These are phyloP conservation scores for Hyppa rectilinea DNA, from an alignment of 2,888 invertebrate genomes.

Conservation along the genomic window DNA sequence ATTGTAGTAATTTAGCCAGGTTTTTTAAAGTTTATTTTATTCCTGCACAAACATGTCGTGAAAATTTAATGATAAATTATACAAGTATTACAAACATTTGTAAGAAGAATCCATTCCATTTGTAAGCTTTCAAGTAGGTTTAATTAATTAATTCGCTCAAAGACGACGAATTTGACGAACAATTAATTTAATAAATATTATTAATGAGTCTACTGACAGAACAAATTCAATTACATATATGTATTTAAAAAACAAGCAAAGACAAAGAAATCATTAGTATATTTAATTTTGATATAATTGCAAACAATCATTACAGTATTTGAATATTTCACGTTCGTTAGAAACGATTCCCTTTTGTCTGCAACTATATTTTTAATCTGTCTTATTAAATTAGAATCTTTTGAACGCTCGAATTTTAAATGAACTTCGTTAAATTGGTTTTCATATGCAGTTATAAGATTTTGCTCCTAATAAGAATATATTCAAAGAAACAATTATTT, in stretches of 20 bases:
- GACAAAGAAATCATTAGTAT: constrained; percentile 45
- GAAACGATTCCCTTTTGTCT: constrained; percentile 40
- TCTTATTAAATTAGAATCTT: constrained; percentile 30
- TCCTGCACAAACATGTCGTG: neutral
- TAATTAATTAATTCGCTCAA: constrained; percentile 23
- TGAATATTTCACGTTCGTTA: constrained; percentile 50
- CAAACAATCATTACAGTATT: constrained; percentile 47
- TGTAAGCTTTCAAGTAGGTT: neutral
- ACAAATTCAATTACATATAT: constrained; percentile 40
- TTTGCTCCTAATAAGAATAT: constrained; percentile 26
- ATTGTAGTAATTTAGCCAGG: neutral
- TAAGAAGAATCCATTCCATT: neutral
- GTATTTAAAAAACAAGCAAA: constrained; percentile 35
- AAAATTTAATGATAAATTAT: neutral
- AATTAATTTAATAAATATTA: constrained; percentile 30
- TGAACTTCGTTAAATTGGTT: constrained; percentile 22
- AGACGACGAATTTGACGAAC: constrained; percentile 17
- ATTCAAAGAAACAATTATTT: constrained; percentile 20
- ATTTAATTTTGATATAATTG: constrained; percentile 31
- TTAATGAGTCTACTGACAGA: constrained; percentile 33
- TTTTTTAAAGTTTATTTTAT: neutral
- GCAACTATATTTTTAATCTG: constrained; percentile 35
- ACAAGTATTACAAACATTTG: neutral
- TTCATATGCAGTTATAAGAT: constrained; percentile 26
- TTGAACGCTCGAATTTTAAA: constrained; percentile 21